These are phyloP conservation scores for Adrianichthys oophorus DNA, from an alignment of 2,797 vertebrate species.

Conservation along the genomic window DNA sequence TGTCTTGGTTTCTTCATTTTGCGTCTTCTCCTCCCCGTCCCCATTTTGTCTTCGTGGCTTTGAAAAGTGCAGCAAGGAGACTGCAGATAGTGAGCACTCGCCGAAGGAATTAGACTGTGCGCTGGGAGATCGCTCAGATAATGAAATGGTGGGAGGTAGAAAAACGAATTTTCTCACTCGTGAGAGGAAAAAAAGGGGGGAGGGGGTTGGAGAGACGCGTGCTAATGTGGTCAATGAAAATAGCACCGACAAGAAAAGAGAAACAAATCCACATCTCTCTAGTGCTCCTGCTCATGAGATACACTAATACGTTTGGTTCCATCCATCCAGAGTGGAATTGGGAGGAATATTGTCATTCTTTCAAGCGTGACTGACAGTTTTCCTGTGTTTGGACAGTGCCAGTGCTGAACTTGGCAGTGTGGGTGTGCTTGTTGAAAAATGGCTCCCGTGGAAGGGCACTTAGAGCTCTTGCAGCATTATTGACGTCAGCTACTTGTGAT, in stretches of 20 bases:
- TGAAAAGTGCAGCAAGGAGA: slow-evolving; percentile 37
- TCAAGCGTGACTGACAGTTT: slow-evolving; percentile 44
- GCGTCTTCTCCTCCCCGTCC: slow-evolving; percentile 39
- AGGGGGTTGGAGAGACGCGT: slow-evolving; percentile 31
- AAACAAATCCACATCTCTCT: slow-evolving; percentile 34
- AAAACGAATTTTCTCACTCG: slow-evolving; percentile 72
- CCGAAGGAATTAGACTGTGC: slow-evolving; percentile 68
- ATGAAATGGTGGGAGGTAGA: slow-evolving; percentile 77
- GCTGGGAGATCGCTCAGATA: slow-evolving; percentile 73
- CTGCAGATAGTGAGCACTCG: slow-evolving; percentile 54
- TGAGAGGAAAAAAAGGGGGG: slow-evolving; percentile 33
- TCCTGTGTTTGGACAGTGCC: slow-evolving; percentile 65
- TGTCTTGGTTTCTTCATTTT: slow-evolving; percentile 8
- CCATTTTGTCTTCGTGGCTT: slow-evolving; percentile 57
- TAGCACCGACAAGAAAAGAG: slow-evolving; percentile 30
- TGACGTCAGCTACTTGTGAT: slow-evolving; percentile 69
- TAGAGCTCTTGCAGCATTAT: slow-evolving; percentile 55
- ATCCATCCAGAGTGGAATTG: slow-evolving; percentile 29
- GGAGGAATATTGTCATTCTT: slow-evolving; percentile 32
- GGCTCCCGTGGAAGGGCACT: slow-evolving; percentile 56
- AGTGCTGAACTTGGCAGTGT: slow-evolving; percentile 67
- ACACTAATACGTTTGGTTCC: slow-evolving; percentile 40
- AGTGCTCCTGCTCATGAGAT: slow-evolving; percentile 40
- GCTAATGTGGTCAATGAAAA: slow-evolving; percentile 70
- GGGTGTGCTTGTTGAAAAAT: slow-evolving; percentile 69